Percentiles rank a stretch among this genome's conserved stretches.
These are phyloP conservation scores for Enteromius mattozi DNA, from an alignment of 2,797 vertebrate species.

Conservation along the genomic window DNA sequence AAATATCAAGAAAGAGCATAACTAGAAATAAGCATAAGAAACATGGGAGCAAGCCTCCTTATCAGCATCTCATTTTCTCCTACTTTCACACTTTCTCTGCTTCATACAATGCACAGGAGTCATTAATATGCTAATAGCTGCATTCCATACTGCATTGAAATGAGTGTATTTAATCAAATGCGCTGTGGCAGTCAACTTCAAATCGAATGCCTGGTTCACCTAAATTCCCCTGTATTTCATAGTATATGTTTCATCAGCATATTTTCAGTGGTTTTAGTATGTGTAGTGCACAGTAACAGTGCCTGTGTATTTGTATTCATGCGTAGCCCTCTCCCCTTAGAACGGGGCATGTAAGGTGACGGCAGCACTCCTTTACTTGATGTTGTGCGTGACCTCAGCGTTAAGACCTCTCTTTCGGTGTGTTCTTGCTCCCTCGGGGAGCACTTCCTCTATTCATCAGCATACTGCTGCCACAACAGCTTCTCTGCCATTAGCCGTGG, in stretches of 20 bases:
- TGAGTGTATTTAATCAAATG: slow-evolving; percentile 21
- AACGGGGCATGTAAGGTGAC: background rate
- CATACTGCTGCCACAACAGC: background rate
- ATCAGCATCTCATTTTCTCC: background rate
- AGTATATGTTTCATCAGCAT: background rate
- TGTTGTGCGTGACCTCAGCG: background rate
- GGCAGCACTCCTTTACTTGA: background rate
- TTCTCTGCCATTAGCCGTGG: slow-evolving; percentile 8
- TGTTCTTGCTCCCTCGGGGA: background rate
- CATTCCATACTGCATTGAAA: slow-evolving; percentile 3
- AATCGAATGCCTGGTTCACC: background rate
- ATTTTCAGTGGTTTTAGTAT: background rate
- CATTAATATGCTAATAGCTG: slow-evolving; percentile 31
- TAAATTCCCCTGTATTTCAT: background rate
- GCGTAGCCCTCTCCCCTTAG: background rate
- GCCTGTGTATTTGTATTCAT: slow-evolving; percentile 5
- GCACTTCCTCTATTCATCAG: slow-evolving; percentile 3
- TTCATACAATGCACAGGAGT: slow-evolving; percentile 29
- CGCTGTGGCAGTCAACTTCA: slow-evolving; percentile 8
- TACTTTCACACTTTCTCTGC: background rate
- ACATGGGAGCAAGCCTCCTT: background rate
- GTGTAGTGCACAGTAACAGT: background rate
- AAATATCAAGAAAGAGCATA: background rate
- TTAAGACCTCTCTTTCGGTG: background rate
- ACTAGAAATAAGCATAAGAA: background rate